These are phyloP conservation scores for Phania funesta DNA, from an alignment of 2,888 invertebrate genomes.

Conservation along the genomic window DNA sequence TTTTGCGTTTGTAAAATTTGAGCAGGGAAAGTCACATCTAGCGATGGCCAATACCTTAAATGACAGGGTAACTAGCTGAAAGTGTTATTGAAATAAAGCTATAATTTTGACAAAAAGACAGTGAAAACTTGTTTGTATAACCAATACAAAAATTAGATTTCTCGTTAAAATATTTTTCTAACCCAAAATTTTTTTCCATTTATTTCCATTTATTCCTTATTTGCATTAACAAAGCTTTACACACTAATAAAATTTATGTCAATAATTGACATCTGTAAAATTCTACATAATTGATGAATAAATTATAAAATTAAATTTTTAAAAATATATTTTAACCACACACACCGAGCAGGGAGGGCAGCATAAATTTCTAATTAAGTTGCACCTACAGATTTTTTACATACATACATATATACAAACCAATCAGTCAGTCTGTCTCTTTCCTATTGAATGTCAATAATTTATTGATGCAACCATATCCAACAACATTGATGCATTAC, in stretches of 20 bases:
- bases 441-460: constrained; percentile 1
- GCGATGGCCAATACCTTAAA: no score
- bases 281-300: constrained; percentile 26
- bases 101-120: no score
- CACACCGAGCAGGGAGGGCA: no score
- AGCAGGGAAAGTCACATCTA: no score
- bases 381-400: constrained; percentile 26
- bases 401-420: background rate
- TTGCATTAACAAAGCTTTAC: background rate
- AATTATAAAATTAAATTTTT: constrained; percentile 14
- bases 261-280: constrained; percentile 14
- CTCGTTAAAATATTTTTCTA: no score
- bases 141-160: no score
- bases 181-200: no score
- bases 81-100: no score
- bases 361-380: constrained; percentile 6
- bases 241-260: background rate
- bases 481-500: background rate
- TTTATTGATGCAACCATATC: constrained; percentile 27
- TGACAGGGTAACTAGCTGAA: no score
- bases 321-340: background rate
- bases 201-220: no score
- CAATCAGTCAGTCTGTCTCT: background rate
- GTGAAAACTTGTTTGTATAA: no score
- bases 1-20: no score